Evolutionary conservation across 2,797 vertebrate genomes (phyloP), one percentile per base, ranked within the genome.

Genomic region (Spondyliosoma cantharus): DNA sequence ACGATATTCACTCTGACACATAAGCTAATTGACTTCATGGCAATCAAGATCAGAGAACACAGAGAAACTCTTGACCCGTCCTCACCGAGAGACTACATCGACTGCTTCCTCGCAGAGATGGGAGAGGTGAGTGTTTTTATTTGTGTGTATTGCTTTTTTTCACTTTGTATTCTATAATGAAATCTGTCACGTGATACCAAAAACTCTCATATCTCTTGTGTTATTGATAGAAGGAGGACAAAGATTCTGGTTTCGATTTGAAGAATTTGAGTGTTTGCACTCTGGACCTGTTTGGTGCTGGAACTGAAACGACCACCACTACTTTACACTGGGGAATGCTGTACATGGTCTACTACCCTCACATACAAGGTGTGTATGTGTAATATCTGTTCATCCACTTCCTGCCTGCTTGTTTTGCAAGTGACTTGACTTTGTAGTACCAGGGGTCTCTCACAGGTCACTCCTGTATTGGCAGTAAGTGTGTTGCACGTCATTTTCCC

Each of bases 311-410:
- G 7, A 92, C 90, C 0, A 60, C 89, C 4, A 93, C 95, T 0
- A 96, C 95, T 0, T 53, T 97, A 42, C 91, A 88, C 64, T 98
- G 96, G 97, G 96, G 81, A 8, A 71, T 97, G 59, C 85, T 97
- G 0, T 97, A 93, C 32, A 95, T 97, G 96, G 93, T 94, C 24
- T 4, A 80, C 2, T 19, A 96, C 60, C 96, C 96, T 3, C 92
- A 96, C 59, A 93, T 96, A 52, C 96, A 97, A 94, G 94, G 90
- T 91, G 65, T 54, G 64, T 81, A 3, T 61, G 4, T 27, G 3
- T 54, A 24, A 25, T 17, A 0, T 54, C 4, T 54, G 52, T 25
- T 5, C n/a, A n/a, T n/a, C 5, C 12, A 54, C 4, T 3, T 13
- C n/a, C 6, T 24, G 52, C 11, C 20, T 22, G 50, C 22, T 15